Evolutionary conservation across 2,797 vertebrate species (phyloP), one percentile per base, ranked within the genome.

Genomic region (Sebastes matsubarae): DNA sequence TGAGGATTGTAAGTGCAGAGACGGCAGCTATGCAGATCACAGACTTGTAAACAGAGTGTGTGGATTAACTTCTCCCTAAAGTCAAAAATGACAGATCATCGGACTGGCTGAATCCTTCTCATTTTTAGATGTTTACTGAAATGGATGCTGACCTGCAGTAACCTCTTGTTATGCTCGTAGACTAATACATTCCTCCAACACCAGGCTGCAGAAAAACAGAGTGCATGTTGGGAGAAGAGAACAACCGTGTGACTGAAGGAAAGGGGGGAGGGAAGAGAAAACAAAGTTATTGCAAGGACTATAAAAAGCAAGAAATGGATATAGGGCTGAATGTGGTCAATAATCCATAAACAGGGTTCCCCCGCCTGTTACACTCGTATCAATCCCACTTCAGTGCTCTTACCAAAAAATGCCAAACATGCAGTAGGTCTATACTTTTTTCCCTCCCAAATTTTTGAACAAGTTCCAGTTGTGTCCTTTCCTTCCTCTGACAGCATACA

Each of bases 171-270:
- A 75, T 81, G 75, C 70, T 74, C 38, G 27, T 83, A 68, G 70
- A 68, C 76, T 72, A 42, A 69, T 72, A 13, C 79, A 86, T 84
- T 84, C 86, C 87, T 82, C 66, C 63, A 68, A 77, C 80, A 74
- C 77, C 75, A 77, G 68, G 71, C 89, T 80, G 77, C 80, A 68
- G 85, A 71, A 86, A 89, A 92, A 89, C 82, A 92, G 86, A 81
- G 60, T 60, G 80, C 76, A 81, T 80, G 67, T 73, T 67, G 58
- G 79, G 72, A 77, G 73, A 54, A 27, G 77, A 61, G 55, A 80
- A 88, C 87, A 84, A 80, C 61, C 50, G 13, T 85, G 84, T 79
- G 79, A 85, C 73, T 81, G 68, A 86, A 88, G 54, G 54, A 54
- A 60, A 63, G 50, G 16, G 29, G 50, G 63, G 52, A 36, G 30